Evolutionary conservation across 2,888 invertebrate genomes (phyloP), one percentile per base, ranked within the genome.

Genomic region (Aleiodes alternator): DNA sequence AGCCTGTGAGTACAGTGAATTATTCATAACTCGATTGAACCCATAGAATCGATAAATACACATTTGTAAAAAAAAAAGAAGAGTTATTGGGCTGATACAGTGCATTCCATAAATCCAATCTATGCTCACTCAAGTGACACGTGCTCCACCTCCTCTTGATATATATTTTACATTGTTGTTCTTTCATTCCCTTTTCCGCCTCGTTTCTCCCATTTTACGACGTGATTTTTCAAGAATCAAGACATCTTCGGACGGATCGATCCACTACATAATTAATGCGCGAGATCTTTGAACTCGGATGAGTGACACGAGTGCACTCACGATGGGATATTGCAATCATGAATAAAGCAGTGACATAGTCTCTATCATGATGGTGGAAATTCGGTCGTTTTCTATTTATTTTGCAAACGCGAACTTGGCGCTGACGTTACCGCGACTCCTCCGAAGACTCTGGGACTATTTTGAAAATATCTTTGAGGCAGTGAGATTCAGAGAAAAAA

Each of bases 1-100:
- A 51, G 53, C 31, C 34, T 29, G 14, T 69, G 43, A 59, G 59
- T 23, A 51, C 69, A 16, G 69, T 74, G 69, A 74, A 74, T 74
- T 74, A 74, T 74, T 74, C 73, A 74, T 74, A 69, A 69, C 64
- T 72, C 72, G 38, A 72, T 72, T 50, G 64, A 50, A 23, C 38
- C 64, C 64, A 57, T 57, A 14, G 16, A 50, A 31, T 56, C 59
- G 43, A 66, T 55, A 43, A 43, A 38, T 69, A 57, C 43, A 34
- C 8, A 51, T 69, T 74, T 69, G 55, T 43, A 11, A 68, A 31
- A 34, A 23, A 23, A 23, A 23, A 23, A 23, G 23, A n/a, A 61
- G 73, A 61, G 69, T 74, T 59, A 69, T 59, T 59, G 69, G 34
- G 16, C 59, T 59, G 53, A 51, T 73, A 56, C 48, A 74, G 69